A percentile compares a stretch with the other conserved stretches of the same genome.
Evolutionary conservation across 2,888 invertebrate species (phyloP).

Genomic region (Autographa gamma): DNA sequence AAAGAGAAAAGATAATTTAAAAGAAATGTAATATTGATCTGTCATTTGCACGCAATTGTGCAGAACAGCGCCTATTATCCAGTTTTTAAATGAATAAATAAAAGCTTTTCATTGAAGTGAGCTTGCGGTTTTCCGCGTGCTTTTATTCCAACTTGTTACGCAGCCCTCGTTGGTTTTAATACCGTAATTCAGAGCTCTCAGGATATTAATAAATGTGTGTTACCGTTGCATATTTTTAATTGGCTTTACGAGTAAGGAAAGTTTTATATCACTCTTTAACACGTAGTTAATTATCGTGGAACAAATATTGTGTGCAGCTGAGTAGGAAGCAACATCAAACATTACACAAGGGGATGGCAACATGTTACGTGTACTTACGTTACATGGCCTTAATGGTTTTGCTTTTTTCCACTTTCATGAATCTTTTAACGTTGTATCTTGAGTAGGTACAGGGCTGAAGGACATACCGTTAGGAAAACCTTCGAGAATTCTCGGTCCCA

Average conservation of each 20-base stretch:
- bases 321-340: background rate
- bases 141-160: conserved; percentile 23
- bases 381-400: background rate
- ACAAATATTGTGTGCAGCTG: background rate
- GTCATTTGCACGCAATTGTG: background rate
- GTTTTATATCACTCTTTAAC: background rate
- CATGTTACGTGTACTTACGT: background rate
- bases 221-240: conserved; percentile 38
- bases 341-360: background rate
- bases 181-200: conserved; percentile 16
- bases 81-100: background rate
- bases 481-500: conserved; percentile 1
- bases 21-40: background rate
- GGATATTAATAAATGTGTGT: conserved; percentile 15
- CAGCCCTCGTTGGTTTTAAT: conserved; percentile 16
- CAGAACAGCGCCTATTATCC: background rate
- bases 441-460: background rate
- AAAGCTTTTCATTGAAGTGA: conserved; percentile 11
- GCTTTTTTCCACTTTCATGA: conserved; percentile 4
- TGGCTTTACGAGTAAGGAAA: conserved; percentile 15
- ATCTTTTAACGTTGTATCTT: background rate
- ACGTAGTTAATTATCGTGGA: background rate
- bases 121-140: background rate
- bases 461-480: conserved; percentile 5
- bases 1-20: background rate